These are phyloP conservation scores for Lycocorax pyrrhopterus DNA, from an alignment of 2,113 vertebrate genomes.

Conservation along the genomic window DNA sequence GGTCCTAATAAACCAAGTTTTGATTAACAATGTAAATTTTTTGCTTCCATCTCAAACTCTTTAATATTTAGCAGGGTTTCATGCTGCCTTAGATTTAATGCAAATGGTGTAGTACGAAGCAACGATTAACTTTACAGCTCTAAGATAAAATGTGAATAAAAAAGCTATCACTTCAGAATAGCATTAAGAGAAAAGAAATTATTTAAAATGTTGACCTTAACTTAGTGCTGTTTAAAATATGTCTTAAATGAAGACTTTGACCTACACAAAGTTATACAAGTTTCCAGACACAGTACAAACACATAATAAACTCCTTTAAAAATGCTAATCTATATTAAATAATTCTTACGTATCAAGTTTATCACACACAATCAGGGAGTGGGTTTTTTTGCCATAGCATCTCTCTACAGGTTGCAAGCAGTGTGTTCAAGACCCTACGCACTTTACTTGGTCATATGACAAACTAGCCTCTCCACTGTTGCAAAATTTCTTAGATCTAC, in stretches of 20 bases:
- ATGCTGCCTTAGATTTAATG: not conserved
- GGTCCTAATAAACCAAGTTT: not conserved
- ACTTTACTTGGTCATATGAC: not conserved
- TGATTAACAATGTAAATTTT: constrained; percentile 23
- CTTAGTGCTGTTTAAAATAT: not conserved
- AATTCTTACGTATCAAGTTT: not conserved
- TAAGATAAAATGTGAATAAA: constrained; percentile 30
- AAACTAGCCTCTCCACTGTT: not conserved
- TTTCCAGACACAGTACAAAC: not conserved
- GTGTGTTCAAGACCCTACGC: not conserved
- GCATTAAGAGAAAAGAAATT: not conserved
- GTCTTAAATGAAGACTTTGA: not conserved
- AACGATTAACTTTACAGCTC: constrained; percentile 15
- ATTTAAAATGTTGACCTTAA: not conserved
- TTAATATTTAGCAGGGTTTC: constrained; percentile 34
- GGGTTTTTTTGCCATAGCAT: not conserved
- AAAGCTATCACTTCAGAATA: constrained; percentile 2
- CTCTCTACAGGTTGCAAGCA: not conserved
- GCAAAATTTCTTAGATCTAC: not conserved
- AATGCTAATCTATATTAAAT: not conserved
- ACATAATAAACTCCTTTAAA: not conserved
- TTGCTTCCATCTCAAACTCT: not conserved
- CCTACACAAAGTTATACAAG: not conserved
- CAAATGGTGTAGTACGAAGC: not conserved
- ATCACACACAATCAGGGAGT: not conserved